These are phyloP conservation scores for Ciconia nigra DNA, from an alignment of 2,797 vertebrate genomes.

Conservation along the genomic window DNA sequence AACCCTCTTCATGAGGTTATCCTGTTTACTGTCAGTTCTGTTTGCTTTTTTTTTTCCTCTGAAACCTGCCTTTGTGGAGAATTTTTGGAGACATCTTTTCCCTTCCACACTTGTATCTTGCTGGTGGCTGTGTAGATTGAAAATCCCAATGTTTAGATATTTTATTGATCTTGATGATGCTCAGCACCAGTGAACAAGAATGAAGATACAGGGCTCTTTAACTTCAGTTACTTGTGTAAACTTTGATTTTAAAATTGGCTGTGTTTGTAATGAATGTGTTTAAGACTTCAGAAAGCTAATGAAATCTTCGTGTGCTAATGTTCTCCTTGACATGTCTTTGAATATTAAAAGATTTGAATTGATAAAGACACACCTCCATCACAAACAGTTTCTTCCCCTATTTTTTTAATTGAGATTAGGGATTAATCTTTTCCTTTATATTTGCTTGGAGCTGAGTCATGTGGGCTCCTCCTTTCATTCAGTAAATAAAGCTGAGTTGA, in stretches of 20 bases:
- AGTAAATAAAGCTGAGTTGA: background rate
- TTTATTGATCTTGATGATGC: background rate
- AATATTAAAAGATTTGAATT: background rate
- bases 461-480: slow-evolving; percentile 28
- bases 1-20: background rate
- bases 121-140: background rate
- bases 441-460: slow-evolving; percentile 42
- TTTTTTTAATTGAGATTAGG: background rate
- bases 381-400: background rate
- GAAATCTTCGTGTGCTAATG: background rate
- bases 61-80: background rate
- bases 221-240: background rate
- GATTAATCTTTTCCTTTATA: background rate
- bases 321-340: background rate
- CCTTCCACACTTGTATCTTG: background rate
- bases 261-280: background rate
- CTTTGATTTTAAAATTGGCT: background rate
- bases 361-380: background rate
- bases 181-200: background rate
- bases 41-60: background rate
- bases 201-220: background rate
- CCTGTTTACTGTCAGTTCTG: background rate
- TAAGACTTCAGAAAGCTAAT: background rate
- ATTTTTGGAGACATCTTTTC: background rate
- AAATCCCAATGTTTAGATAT: background rate